Evolutionary conservation across 2,797 vertebrate genomes (phyloP), one percentile per base, ranked within the genome.

Genomic region (Urocyon cinereoargenteus): DNA sequence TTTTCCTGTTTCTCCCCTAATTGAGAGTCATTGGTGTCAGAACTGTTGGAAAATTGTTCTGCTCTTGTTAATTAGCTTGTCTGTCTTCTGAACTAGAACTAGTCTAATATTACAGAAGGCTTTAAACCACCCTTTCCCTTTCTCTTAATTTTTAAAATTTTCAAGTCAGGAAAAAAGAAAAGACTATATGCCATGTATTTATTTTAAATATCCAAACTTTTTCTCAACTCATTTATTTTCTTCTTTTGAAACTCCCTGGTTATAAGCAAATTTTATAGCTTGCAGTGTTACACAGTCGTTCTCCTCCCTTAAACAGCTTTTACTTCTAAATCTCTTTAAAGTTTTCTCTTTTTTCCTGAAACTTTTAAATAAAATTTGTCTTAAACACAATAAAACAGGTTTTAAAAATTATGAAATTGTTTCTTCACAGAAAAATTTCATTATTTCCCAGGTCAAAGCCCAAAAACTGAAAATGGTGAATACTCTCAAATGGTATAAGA

Each of bases 221-320:
- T 86, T 92, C 19, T 87, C 2, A 68, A 22, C 28, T 94, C 66
- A 77, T 87, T 90, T 94, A 70, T 70, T 96, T 93, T 91, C 79
- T 40, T 77, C 31, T 83, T 95, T 77, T 86, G 51, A 91, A 96
- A 36, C 45, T 83, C 34, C 22, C 31, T 36, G 26, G 24, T 86
- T 91, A 86, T 70, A 64, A 61, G 21, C 59, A 86, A 72, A 28
- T 70, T 61, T 55, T 26, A 85, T 96, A 87, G 34, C 26, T 86
- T 75, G 79, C 13, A 95, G 5, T 73, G 68, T 66, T 89, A 83
- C 7, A 51, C 11, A 53, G 13, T 86, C 64, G 68, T 82, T 92
- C 68, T 94, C 36, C 86, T 86, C 26, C 34, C n/a, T 53, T n/a
- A 68, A 18, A 85, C 8, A 34, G 68, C 31, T 89, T 89, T 34